These are phyloP conservation scores for Holothuria scabra DNA, from an alignment of 53 echinoderm and acorn worm species.

Conservation along the genomic window DNA sequence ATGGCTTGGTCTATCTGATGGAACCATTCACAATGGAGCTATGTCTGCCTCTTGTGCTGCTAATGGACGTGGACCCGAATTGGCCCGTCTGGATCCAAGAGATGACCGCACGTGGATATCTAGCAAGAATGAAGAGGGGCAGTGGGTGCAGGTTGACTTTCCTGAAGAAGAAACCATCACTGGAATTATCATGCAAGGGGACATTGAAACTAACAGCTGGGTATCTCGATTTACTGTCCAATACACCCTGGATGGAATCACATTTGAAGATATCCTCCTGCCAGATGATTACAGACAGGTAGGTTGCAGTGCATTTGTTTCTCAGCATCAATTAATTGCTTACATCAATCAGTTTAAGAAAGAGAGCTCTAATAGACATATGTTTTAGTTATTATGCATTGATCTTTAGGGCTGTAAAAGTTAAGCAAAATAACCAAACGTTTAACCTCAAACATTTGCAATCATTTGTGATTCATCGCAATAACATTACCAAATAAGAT, in stretches of 20 bases:
- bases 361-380: too few relatives aligned
- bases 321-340: too few relatives aligned
- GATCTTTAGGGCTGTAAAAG: too few relatives aligned
- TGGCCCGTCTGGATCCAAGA: slow-evolving; percentile 13
- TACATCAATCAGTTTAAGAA: too few relatives aligned
- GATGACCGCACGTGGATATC: slow-evolving; percentile 7
- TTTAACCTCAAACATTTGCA: too few relatives aligned
- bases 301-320: not conserved
- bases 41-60: slow-evolving; percentile 3
- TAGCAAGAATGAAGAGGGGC: not conserved
- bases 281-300: slow-evolving; percentile 24
- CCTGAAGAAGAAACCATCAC: slow-evolving; percentile 10
- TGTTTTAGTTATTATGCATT: too few relatives aligned
- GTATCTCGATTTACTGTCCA: slow-evolving; percentile 35
- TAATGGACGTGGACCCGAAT: not conserved
- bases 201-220: slow-evolving; percentile 3
- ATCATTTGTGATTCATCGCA: too few relatives aligned
- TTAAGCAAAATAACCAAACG: too few relatives aligned
- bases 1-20: slow-evolving; percentile 1
- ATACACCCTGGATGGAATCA: slow-evolving; percentile 39
- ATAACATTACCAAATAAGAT: too few relatives aligned
- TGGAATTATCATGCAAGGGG: slow-evolving; percentile 14
- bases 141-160: slow-evolving; percentile 54
- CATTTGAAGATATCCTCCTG: slow-evolving; percentile 22
- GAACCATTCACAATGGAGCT: slow-evolving; percentile 1